Evolutionary conservation across 2,113 vertebrate genomes (phyloP).

Genomic region (Syngnathus scovelli): DNA sequence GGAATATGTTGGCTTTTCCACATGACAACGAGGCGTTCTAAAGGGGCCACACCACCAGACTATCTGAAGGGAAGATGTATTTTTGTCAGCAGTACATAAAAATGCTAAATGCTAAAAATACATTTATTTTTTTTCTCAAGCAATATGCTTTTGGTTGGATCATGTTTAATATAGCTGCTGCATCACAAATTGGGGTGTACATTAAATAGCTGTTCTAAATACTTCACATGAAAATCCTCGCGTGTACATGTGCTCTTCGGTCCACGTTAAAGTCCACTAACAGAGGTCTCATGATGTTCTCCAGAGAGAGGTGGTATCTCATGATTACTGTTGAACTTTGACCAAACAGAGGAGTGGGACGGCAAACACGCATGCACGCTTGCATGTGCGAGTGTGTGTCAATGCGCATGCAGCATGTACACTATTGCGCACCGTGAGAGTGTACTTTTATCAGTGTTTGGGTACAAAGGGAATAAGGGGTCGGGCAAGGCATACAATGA

Average conservation of each 20-base stretch:
- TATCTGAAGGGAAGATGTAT: too few species aligned
- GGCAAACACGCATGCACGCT: conserved; percentile 16
- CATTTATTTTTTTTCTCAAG: not conserved
- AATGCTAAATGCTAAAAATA: too few species aligned
- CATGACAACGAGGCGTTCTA: too few species aligned
- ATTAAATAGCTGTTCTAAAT: not conserved
- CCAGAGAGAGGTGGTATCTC: conserved; percentile 33
- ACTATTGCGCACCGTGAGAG: not conserved
- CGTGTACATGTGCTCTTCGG: conserved; percentile 13
- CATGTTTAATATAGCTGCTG: not conserved
- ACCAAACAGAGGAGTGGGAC: conserved; percentile 17
- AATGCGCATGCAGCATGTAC: not conserved
- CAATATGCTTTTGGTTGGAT: not conserved
- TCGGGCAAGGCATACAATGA: too few species aligned
- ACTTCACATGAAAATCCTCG: conserved; percentile 16
- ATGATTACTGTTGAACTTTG: conserved; percentile 52
- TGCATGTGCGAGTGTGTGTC: conserved; percentile 11
- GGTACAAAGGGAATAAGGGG: conserved; percentile 36
- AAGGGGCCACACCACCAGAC: too few species aligned
- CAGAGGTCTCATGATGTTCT: conserved; percentile 41
- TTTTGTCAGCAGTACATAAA: too few species aligned
- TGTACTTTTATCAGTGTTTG: conserved; percentile 41
- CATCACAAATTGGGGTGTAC: not conserved
- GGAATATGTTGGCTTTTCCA: too few species aligned
- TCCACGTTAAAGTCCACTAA: conserved; percentile 50